phyloP scores from a whole-genome alignment of 2,888 invertebrate species.

The Mythimna vitellina region DNA sequence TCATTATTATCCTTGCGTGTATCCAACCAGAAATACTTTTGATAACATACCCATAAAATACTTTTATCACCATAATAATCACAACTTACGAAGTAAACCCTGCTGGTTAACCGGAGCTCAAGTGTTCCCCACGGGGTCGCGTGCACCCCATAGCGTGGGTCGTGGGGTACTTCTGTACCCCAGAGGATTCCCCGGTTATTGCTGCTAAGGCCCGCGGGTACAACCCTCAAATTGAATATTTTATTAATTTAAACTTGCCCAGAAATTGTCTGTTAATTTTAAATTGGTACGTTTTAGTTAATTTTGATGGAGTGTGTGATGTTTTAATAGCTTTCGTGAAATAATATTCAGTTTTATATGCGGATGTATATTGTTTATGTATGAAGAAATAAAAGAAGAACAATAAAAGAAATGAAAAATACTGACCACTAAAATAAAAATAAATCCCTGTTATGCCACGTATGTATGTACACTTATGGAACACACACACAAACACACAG shows the following conservation, averaged over 20 bases:
- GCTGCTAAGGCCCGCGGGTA: constrained; percentile 67
- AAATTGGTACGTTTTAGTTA: constrained; percentile 51
- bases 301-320: constrained; percentile 12
- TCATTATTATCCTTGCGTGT: constrained; percentile 35
- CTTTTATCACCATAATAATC: constrained; percentile 76
- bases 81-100: constrained; percentile 66
- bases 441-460: too few species aligned
- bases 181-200: constrained; percentile 78
- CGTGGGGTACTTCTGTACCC: constrained; percentile 61
- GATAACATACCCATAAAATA: constrained; percentile 69
- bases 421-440: too few species aligned
- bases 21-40: constrained; percentile 30
- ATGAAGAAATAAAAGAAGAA: background rate
- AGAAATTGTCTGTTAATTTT: constrained; percentile 74
- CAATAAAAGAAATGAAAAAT: too few species aligned
- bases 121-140: constrained; percentile 86
- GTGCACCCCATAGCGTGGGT: constrained; percentile 71
- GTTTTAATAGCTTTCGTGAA: constrained; percentile 13
- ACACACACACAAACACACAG: too few species aligned
- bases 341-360: background rate
- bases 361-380: background rate
- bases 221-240: constrained; percentile 80
- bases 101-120: constrained; percentile 73
- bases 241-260: constrained; percentile 78
- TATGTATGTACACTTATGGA: too few species aligned